Evolutionary conservation across 2,888 invertebrate species (phyloP).

Genomic region (Bugulina stolonifera): DNA sequence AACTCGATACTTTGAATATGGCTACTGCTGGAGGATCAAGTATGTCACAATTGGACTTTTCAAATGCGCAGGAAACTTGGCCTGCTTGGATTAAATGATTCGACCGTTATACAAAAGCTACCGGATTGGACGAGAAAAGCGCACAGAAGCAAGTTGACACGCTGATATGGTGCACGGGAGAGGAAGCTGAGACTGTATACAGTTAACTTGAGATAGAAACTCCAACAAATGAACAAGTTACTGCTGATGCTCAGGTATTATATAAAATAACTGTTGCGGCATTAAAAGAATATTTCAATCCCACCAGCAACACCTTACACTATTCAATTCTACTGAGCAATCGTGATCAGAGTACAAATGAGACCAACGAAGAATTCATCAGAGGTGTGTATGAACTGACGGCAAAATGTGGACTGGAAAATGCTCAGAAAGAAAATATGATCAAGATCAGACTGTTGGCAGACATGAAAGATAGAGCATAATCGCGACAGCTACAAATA

Average conservation of each 20-base stretch:
- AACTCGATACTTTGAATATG: too few species aligned
- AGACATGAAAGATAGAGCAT: background rate
- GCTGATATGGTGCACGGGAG: background rate
- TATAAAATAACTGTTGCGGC: background rate
- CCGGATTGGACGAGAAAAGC: background rate
- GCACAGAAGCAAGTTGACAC: background rate
- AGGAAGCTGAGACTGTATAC: background rate
- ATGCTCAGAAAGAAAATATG: background rate
- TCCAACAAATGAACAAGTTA: background rate
- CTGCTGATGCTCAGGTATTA: background rate
- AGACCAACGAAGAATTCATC: background rate
- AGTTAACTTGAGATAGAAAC: background rate
- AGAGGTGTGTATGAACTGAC: background rate
- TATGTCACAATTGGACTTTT: background rate
- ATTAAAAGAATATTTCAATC: background rate
- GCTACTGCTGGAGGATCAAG: too few species aligned
- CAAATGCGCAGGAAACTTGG: background rate
- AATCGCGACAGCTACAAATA: background rate
- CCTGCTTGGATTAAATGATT: slow-evolving; percentile 11
- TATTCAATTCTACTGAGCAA: background rate
- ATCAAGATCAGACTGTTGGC: background rate
- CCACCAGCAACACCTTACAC: background rate
- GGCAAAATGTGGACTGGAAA: background rate
- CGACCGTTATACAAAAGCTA: background rate
- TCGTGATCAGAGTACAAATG: background rate